Base-by-base conservation (phyloP, 1,140 invertebrate genomes). In the Dryas iulia region DNA sequence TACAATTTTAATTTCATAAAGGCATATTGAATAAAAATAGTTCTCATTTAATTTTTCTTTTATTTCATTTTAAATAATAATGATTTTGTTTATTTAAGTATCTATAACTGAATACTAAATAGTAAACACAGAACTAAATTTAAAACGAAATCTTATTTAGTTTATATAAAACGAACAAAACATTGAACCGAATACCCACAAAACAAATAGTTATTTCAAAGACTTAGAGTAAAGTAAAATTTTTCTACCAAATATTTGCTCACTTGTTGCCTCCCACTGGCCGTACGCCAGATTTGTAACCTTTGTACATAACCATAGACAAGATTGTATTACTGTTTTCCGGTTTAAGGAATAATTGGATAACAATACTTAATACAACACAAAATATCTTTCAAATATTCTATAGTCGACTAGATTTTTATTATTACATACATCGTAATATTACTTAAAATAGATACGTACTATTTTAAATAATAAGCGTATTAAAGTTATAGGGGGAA, bases 211-310 rank as follows among this genome's bases (percentile, higher is more conserved):
- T 47, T 21, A 18, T 10, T 21, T 21, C 39, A 47, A 47, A 39
- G 35, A 39, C n/a, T 14, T 39, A 14, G 7, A 39, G 12, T 14
- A n/a, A n/a, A n/a, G n/a, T n/a, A 39, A 39, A 39, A 14, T 3
- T 8, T 21, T 3, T 47, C 18, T 21, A 11, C 14, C 11, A 18
- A 53, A 66, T 66, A 35, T 59, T 39, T n/a, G 26, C 23, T 59
- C 57, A 66, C 65, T 66, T 66, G 65, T 66, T 66, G 65, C 65
- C 58, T n/a, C 21, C 28, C 52, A 39, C 58, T 66, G 65, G 65
- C 65, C 33, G 26, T 30, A n/a, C 28, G 57, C 65, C 65, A 66
- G 64, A 52, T 18, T 18, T 23, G 54, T 47, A 47, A 47, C 39
- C 14, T 47, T 47, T 3, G 39, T 47, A 47, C n/a, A 18, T 39